These are phyloP conservation scores for Prunella strophiata DNA, from an alignment of 2,797 vertebrate species.

Conservation along the genomic window DNA sequence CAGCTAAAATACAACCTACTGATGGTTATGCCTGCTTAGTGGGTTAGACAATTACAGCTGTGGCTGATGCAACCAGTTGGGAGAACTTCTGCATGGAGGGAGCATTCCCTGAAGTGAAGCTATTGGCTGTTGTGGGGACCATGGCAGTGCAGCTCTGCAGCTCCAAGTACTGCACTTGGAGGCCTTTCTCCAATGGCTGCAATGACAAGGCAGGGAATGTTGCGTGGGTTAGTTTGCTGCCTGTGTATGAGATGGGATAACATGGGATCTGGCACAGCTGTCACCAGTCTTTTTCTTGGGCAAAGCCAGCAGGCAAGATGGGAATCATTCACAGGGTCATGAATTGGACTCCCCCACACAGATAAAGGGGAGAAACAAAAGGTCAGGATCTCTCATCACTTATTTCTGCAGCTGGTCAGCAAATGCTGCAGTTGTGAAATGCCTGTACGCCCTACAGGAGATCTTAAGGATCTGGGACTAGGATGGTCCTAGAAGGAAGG, in stretches of 20 bases:
- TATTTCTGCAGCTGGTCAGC: not conserved
- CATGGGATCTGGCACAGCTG: not conserved
- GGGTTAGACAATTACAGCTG: not conserved
- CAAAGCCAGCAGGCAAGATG: not conserved
- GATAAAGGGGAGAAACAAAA: not conserved
- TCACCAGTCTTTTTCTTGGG: not conserved
- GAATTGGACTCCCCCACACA: not conserved
- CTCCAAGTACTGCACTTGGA: not conserved
- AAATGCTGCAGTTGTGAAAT: not conserved
- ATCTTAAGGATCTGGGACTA: not conserved
- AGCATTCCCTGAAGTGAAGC: not conserved
- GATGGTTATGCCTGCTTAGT: not conserved
- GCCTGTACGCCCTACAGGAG: accelerated
- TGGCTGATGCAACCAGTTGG: accelerated
- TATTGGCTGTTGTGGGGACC: not conserved
- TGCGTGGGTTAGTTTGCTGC: not conserved
- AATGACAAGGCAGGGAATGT: not conserved
- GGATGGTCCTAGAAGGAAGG: not conserved
- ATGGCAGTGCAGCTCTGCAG: not conserved
- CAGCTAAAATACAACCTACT: not conserved
- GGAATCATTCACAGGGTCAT: not conserved
- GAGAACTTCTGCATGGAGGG: not conserved
- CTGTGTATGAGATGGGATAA: not conserved
- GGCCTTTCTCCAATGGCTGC: not conserved
- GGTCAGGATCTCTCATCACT: not conserved